Conservation (phyloP, 2,888 invertebrate genomes). For the Drosophila kanekoi region DNA sequence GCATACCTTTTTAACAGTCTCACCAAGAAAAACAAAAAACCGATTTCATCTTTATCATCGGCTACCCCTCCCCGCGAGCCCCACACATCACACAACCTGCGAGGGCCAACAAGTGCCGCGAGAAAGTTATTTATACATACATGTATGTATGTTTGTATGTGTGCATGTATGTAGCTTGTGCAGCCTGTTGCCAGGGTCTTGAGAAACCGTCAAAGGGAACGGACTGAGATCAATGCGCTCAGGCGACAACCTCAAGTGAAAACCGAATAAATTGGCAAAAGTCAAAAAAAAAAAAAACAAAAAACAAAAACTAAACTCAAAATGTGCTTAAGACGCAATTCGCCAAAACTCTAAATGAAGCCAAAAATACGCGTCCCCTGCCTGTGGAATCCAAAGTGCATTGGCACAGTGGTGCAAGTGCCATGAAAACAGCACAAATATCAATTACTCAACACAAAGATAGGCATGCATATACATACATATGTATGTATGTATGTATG, state of each 20-base stretch:
- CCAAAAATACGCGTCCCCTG: slow-evolving; percentile 54
- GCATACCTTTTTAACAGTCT: slow-evolving; percentile 46
- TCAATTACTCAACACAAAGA: background rate
- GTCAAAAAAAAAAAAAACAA: background rate
- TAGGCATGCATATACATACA: background rate
- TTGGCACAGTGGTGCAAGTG: slow-evolving; percentile 37
- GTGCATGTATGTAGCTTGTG: background rate
- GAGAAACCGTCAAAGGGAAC: slow-evolving; percentile 38
- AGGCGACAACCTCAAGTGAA: slow-evolving; percentile 37
- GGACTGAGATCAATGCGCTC: slow-evolving; percentile 37
- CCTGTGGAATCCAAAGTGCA: slow-evolving; percentile 21
- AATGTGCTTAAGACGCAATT: slow-evolving; percentile 16
- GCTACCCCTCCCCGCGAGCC: background rate
- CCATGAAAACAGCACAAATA: background rate
- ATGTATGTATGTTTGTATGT: background rate
- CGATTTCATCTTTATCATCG: slow-evolving; percentile 57
- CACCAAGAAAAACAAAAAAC: slow-evolving; percentile 25
- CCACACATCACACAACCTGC: too few relatives aligned
- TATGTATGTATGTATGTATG: too few relatives aligned
- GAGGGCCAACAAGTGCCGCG: slow-evolving; percentile 42
- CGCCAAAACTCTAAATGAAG: slow-evolving; percentile 29
- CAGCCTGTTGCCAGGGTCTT: slow-evolving; percentile 35
- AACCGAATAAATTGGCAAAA: slow-evolving; percentile 27
- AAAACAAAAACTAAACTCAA: slow-evolving; percentile 10
- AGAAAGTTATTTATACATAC: slow-evolving; percentile 59